Base-by-base conservation (phyloP, 2,888 invertebrate species). In the Hyposoter dolosus region DNA sequence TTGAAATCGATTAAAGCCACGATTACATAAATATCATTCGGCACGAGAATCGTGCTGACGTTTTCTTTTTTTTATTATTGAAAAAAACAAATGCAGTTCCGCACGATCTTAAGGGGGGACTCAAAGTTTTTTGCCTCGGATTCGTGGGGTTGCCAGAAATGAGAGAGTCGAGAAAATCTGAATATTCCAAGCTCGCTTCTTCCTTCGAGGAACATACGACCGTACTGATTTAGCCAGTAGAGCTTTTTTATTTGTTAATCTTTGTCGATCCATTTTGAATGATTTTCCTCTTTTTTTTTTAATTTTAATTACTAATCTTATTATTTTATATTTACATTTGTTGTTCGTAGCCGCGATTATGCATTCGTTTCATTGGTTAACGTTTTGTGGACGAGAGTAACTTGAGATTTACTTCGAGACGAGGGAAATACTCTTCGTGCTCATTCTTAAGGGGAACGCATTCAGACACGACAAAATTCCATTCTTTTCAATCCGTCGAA, bases 311-410 rank as follows among this genome's bases (percentile, higher is more conserved):
- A 50, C 19, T 66, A 76, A 6, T 40, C 35, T 50, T 28, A 56
- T 63, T 69, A 66, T 85, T 83, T 63, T 76, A 50, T 79, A 80
- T 81, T 74, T 81, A 43, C 72, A 82, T 83, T 82, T 75, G 74
- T 84, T 86, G 56, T 83, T 87, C 60, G 68, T 86, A 82, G 80
- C 83, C 84, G 79, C 79, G 79, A 82, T 76, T 84, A 84, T 80
- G 72, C 60, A 60, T 87, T 83, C 81, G 43, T 83, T 86, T 68
- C 66, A 81, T 45, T 77, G 47, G 69, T 17, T 68, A 53, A 19
- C 43, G 60, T n/a, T 53, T 71, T 68, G 76, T 79, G 75, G 84
- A 82, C 86, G 81, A 83, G 69, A 40, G 43, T 23, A 19, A 78
- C 69, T 35, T 32, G 71, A 28, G 63, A 19, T 50, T 72, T 50